Percentiles rank a stretch among this genome's conserved stretches.
Evolutionary conservation across 2,113 vertebrate species (phyloP).

Genomic region (Trinectes maculatus): DNA sequence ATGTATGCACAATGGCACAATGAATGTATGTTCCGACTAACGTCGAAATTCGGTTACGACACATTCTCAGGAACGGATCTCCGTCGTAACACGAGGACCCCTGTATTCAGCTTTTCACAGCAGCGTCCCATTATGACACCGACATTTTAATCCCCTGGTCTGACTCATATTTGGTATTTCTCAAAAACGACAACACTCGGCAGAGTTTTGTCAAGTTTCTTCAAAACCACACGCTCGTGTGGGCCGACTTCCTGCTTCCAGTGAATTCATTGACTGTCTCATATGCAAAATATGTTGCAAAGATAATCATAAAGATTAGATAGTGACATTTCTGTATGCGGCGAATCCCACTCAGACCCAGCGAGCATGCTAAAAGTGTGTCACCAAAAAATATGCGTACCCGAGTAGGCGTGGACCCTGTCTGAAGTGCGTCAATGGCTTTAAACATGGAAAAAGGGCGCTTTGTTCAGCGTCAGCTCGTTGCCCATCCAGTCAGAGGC

Average conservation of each 20-base stretch:
- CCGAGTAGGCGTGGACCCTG: slow-evolving; percentile 45
- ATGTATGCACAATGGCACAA: too few relatives aligned
- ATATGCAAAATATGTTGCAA: slow-evolving; percentile 19
- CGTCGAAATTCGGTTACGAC: too few relatives aligned
- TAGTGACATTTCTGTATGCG: slow-evolving; percentile 5
- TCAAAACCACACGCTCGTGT: slow-evolving; percentile 38
- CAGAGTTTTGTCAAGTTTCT: slow-evolving; percentile 5
- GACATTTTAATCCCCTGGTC: neutral
- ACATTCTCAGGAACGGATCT: too few relatives aligned
- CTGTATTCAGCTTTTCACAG: neutral
- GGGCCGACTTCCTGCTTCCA: slow-evolving; percentile 24
- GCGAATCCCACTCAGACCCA: slow-evolving; percentile 22
- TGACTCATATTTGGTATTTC: slow-evolving; percentile 13
- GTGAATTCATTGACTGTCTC: slow-evolving; percentile 32
- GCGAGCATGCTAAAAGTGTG: slow-evolving; percentile 53
- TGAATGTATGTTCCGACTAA: too few relatives aligned
- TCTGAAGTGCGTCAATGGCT: slow-evolving; percentile 53
- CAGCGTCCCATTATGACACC: neutral
- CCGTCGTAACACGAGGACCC: too few relatives aligned
- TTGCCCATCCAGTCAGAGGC: slow-evolving; percentile 22
- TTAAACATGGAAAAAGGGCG: slow-evolving; percentile 45
- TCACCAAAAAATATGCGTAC: slow-evolving; percentile 48
- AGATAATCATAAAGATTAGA: slow-evolving; percentile 37
- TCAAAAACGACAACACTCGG: neutral
- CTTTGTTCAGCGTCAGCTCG: slow-evolving; percentile 65